Conservation (phyloP, 2,888 invertebrate genomes). For the Leucozona laternaria region DNA sequence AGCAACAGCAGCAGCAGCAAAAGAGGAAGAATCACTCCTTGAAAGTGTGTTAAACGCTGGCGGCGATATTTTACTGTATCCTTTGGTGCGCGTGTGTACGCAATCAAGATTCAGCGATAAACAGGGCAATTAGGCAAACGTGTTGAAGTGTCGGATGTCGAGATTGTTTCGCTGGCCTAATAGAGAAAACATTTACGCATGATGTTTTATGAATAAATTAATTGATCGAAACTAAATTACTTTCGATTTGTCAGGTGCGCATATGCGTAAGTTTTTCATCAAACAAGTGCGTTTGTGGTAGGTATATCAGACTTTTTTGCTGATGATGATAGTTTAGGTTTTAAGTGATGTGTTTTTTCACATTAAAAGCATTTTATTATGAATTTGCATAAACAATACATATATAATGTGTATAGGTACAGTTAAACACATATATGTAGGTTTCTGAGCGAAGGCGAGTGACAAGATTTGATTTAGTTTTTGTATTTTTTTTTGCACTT, state of each 20-base stretch:
- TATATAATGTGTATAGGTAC: no score
- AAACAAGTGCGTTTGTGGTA: slow-evolving; percentile 4
- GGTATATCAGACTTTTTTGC: background rate
- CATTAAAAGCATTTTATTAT: background rate
- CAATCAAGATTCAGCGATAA: slow-evolving; percentile 54
- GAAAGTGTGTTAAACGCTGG: slow-evolving; percentile 67
- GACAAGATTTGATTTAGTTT: slow-evolving; percentile 15
- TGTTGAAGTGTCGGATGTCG: slow-evolving; percentile 52
- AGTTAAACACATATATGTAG: no score
- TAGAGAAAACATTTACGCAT: slow-evolving; percentile 64
- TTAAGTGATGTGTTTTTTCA: background rate
- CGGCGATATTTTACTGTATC: background rate
- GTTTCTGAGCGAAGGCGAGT: background rate
- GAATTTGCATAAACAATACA: no score
- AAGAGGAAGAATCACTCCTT: slow-evolving; percentile 5
- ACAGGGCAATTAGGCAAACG: slow-evolving; percentile 52
- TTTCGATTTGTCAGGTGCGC: slow-evolving; percentile 69
- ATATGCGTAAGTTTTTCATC: background rate
- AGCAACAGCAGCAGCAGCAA: no score
- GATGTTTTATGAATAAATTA: slow-evolving; percentile 67
- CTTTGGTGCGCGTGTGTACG: slow-evolving; percentile 62
- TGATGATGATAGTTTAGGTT: background rate
- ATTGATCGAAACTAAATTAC: slow-evolving; percentile 59
- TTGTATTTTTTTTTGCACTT: background rate
- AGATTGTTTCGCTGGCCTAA: slow-evolving; percentile 36